phyloP scores from a whole-genome alignment of 2,888 invertebrate genomes.

The Adela reaumurella region DNA sequence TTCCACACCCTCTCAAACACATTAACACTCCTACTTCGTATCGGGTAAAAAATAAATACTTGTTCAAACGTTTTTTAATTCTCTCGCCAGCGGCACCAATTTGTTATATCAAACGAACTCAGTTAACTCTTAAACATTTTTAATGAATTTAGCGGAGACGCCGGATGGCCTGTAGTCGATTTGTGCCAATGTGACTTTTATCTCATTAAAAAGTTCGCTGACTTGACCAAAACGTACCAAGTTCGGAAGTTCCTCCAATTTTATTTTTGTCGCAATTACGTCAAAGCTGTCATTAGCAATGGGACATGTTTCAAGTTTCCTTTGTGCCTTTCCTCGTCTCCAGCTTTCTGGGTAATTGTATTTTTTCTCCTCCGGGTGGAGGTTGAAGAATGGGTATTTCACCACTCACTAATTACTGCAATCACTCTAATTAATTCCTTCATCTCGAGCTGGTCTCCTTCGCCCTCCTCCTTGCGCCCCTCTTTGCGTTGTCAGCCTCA shows the following conservation, averaged over 20 bases:
- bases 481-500: neutral
- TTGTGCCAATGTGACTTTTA: neutral
- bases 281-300: neutral
- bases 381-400: conserved; percentile 51
- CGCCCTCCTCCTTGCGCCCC: too few species aligned
- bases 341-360: neutral
- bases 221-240: neutral
- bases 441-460: too few species aligned
- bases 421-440: conserved; percentile 42
- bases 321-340: neutral
- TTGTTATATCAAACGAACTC: too few species aligned
- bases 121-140: too few species aligned
- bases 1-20: too few species aligned
- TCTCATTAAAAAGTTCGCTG: neutral
- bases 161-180: neutral
- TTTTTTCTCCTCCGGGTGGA: conserved; percentile 15
- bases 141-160: too few species aligned
- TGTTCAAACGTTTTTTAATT: too few species aligned
- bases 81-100: too few species aligned
- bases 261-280: neutral
- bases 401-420: conserved; percentile 54
- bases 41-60: too few species aligned
- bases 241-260: neutral
- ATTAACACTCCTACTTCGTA: too few species aligned
- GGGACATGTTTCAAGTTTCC: neutral